A percentile compares a stretch with the other conserved stretches of the same genome.
These are phyloP conservation scores for Ormyrus nitidulus DNA, from an alignment of 2,888 invertebrate genomes.

Conservation along the genomic window DNA sequence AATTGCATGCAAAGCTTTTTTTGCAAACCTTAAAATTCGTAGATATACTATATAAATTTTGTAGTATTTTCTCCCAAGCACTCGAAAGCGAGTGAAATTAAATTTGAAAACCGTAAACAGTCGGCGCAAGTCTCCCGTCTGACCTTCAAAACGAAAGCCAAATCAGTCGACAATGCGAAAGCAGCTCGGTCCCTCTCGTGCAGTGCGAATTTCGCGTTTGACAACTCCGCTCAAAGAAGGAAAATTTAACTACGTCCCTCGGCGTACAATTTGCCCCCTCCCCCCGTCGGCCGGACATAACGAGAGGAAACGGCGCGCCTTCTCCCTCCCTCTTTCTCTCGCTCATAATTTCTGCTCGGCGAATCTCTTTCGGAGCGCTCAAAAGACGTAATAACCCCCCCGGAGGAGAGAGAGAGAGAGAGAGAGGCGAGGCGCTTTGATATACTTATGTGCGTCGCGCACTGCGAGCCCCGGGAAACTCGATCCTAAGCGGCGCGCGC, in stretches of 20 bases:
- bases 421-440: constrained; percentile 32
- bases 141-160: no score
- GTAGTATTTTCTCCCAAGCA: no score
- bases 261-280: neutral
- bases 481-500: constrained; percentile 6
- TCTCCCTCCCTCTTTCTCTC: neutral
- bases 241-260: constrained; percentile 25
- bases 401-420: no score
- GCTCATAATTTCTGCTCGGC: constrained; percentile 42
- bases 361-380: constrained; percentile 11
- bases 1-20: no score
- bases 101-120: no score
- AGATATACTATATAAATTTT: no score
- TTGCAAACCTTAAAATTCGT: no score
- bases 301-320: constrained; percentile 7
- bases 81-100: no score
- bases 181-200: no score
- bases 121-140: no score
- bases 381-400: constrained; percentile 45
- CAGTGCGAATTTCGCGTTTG: neutral
- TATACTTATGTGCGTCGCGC: constrained; percentile 34
- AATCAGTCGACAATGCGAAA: no score
- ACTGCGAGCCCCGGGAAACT: constrained; percentile 18
- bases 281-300: constrained; percentile 26
- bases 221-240: constrained; percentile 24